Evolutionary conservation across 2,888 invertebrate genomes (phyloP), one percentile per base, ranked within the genome.

Genomic region (Spilarctia lutea): DNA sequence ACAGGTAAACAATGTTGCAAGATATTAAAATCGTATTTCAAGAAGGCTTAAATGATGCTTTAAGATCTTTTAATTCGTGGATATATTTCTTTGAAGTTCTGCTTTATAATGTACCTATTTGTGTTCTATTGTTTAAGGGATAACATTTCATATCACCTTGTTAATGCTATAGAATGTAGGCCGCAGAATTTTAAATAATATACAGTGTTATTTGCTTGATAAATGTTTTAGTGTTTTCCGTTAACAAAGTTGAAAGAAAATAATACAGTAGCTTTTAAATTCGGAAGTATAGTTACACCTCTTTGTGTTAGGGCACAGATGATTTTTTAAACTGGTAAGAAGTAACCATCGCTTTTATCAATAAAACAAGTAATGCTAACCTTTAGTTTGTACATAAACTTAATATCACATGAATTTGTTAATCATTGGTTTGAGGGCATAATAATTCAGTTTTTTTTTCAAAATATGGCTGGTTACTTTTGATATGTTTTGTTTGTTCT

Each of bases 21-120:
- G 65, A 73, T 69, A 73, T 73, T 69, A 73, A 73, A 69, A 73
- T 52, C 73, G 52, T 69, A 69, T 69, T 69, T 73, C 33, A 65
- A 56, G 20, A 60, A 35, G 39, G 60, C 52, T 56, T 60, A n/a
- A n/a, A 27, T 70, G 35, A 60, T 56, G 27, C 0, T 6, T 56
- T 52, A 69, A 66, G n/a, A 42, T 39, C 2, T 67, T 60, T 67
- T 39, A 67, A 67, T 30, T 67, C 42, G 27, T 27, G 18, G 18
- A 56, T 56, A 39, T 27, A n/a, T 10, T 56, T n/a, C 27, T 60
- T 60, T 60, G 27, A 27, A 60, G 60, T 60, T 2, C 27, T 27
- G 27, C 13, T 27, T 27, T 16, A 1, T 6, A 27, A 27, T 60
- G 56, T 27, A 60, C n/a, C 3, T 60, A 27, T 27, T 60, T 45